Base-by-base conservation (phyloP, 2,113 vertebrate genomes). In the Noturus placidus region DNA sequence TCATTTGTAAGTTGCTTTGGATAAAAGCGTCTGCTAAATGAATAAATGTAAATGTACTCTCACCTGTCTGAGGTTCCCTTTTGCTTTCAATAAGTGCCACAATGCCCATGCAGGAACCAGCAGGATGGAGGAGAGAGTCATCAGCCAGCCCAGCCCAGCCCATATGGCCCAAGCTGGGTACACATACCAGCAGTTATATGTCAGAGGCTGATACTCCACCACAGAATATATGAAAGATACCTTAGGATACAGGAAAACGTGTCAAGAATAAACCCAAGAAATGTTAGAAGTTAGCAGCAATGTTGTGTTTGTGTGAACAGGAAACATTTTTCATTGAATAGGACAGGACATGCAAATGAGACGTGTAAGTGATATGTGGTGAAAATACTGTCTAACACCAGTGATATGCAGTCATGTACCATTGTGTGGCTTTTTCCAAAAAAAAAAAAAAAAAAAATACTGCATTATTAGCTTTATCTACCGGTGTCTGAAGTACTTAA, bases 161-260 rank as follows among this genome's bases (percentile, higher is more conserved):
- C 1, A 61, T 93, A 91, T 2, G 91, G 91, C 88, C 92, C 93
- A 94, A 70, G 50, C 38, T 25, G 93, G 93, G 86, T 90, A 93
- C 70, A 82, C 61, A 27, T 92, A 70, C 38, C 76, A 85, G 0
- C 22, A 67, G 0, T 84, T 92, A 85, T 52, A 92, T 6, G 50
- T 92, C 83, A 94, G 89, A n/a, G 92, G 89, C 52, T 91, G 63
- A 82, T 91, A 84, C 15, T 91, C 70, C 88, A 93, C 65, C 35
- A 94, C 72, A 50, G 81, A 92, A 87, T 69, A 70, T 38, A 92
- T 35, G 20, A 93, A 90, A 76, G 87, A 87, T 74, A 87, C 83
- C 93, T 94, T 61, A 13, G 33, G 11, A 61, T 33, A 67, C 0
- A 65, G 42, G 22, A 57, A 57, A 14, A 76, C 10, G 27, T 2